phyloP scores from a whole-genome alignment of 2,797 vertebrate genomes.

The Cynopterus sphinx region DNA sequence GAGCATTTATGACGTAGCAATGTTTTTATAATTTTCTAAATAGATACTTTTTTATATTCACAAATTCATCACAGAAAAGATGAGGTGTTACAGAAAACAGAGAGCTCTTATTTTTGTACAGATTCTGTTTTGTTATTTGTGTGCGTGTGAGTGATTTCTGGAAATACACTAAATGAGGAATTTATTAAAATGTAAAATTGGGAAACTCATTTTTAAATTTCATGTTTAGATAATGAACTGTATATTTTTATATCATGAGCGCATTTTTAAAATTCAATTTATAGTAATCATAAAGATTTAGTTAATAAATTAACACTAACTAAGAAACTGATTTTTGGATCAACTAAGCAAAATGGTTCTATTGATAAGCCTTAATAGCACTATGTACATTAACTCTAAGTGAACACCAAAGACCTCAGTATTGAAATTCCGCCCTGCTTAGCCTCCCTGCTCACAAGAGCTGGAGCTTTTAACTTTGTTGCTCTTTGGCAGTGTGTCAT shows the following conservation, averaged over 20 bases:
- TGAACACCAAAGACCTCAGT: neutral
- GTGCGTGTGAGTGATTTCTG: constrained; percentile 29
- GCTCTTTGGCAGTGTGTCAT: neutral
- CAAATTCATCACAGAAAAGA: constrained; percentile 35
- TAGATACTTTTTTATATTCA: constrained; percentile 58
- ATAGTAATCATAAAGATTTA: neutral
- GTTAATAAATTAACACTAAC: constrained; percentile 41
- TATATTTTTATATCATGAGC: constrained; percentile 31
- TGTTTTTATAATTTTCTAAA: constrained; percentile 65
- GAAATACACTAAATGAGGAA: constrained; percentile 34
- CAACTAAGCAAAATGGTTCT: neutral
- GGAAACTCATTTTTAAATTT: constrained; percentile 15
- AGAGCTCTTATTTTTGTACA: constrained; percentile 67
- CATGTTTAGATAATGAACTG: neutral
- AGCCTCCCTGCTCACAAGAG: neutral
- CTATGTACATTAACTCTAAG: neutral
- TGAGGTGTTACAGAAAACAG: constrained; percentile 8
- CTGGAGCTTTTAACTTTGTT: neutral
- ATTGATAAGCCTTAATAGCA: neutral
- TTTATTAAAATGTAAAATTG: constrained; percentile 33
- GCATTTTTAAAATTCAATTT: constrained; percentile 31
- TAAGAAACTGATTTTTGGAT: neutral
- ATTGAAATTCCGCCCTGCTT: neutral
- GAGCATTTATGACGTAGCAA: neutral
- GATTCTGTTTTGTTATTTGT: neutral